Percentiles rank a stretch among this genome's conserved stretches.
Conservation (phyloP, 2,113 vertebrate species). For the Thryonomys swinderianus region DNA sequence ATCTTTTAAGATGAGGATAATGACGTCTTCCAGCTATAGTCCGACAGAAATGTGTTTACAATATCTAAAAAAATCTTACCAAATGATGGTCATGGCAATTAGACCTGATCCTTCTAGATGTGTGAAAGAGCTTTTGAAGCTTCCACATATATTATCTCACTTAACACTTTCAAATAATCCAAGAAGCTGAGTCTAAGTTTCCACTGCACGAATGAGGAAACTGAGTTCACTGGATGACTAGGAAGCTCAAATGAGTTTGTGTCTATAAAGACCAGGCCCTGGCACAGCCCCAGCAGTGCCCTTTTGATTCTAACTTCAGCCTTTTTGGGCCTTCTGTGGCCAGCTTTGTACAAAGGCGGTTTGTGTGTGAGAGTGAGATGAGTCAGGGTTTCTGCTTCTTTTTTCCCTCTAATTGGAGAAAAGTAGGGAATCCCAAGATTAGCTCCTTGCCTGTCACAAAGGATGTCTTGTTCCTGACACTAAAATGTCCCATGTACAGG, state of each 20-base stretch:
- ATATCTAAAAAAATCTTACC: neutral
- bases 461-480: neutral
- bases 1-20: neutral
- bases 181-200: neutral
- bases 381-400: neutral
- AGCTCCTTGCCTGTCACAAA: neutral
- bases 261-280: neutral
- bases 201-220: neutral
- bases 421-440: neutral
- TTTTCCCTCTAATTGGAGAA: neutral
- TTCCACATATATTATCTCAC: neutral
- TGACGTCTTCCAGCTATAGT: neutral
- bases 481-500: neutral
- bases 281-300: fast-evolving
- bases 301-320: neutral
- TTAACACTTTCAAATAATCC: neutral
- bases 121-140: neutral
- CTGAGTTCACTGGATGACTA: no score
- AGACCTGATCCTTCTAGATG: neutral
- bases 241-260: neutral
- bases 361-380: fast-evolving
- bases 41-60: neutral
- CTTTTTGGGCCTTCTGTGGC: neutral
- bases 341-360: neutral
- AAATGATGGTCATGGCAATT: neutral